These are phyloP conservation scores for Nomia melanderi DNA, from an alignment of 1,140 invertebrate species.

Conservation along the genomic window DNA sequence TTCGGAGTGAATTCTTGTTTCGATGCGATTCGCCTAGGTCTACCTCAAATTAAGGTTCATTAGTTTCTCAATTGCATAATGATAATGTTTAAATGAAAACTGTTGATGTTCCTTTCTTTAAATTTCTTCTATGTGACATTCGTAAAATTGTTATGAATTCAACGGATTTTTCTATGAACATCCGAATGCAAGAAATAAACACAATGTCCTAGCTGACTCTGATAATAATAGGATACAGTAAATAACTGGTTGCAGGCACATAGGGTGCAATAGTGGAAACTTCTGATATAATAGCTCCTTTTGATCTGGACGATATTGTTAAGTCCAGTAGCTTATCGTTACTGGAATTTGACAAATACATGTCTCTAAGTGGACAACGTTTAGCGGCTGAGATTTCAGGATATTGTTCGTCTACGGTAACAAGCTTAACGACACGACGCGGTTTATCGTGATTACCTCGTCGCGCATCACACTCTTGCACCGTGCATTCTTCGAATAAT, in stretches of 20 bases:
- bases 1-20: no score
- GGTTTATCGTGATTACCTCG: slow-evolving; percentile 2
- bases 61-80: no score
- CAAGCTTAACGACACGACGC: slow-evolving; percentile 1
- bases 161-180: background rate
- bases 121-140: no score
- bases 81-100: no score
- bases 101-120: no score
- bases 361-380: background rate
- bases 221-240: slow-evolving; percentile 51
- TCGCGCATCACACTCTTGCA: slow-evolving; percentile 6
- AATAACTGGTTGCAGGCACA: slow-evolving; percentile 34
- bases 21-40: no score
- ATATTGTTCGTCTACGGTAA: background rate
- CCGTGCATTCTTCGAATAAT: background rate
- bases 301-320: background rate
- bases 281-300: no score
- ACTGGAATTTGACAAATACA: background rate
- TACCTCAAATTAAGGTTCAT: no score
- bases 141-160: no score
- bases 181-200: background rate
- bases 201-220: background rate
- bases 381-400: slow-evolving; percentile 35
- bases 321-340: background rate
- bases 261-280: background rate